These are phyloP conservation scores for Nephotettix cincticeps DNA, from an alignment of 1,140 invertebrate genomes.

Conservation along the genomic window DNA sequence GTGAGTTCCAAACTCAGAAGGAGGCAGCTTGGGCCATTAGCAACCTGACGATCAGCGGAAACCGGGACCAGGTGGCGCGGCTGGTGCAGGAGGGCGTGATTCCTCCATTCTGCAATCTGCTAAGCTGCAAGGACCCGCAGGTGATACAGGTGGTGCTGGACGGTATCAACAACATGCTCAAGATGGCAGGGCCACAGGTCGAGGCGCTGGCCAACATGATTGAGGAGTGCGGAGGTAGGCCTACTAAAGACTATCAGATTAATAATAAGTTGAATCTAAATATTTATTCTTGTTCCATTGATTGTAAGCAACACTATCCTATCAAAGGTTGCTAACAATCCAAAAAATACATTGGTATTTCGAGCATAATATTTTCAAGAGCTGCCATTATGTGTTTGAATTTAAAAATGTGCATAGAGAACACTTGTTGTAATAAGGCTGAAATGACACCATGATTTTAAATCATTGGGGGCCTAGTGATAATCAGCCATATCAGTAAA, in stretches of 20 bases:
- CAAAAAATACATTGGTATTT: too few relatives aligned
- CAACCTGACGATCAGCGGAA: slow-evolving; percentile 97
- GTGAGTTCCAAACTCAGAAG: slow-evolving; percentile 98
- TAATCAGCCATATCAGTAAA: too few relatives aligned
- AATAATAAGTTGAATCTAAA: neutral
- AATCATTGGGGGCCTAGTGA: too few relatives aligned
- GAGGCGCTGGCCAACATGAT: slow-evolving; percentile 82
- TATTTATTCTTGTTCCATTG: too few relatives aligned
- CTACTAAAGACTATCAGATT: neutral
- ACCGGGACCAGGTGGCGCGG: slow-evolving; percentile 82
- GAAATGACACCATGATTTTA: too few relatives aligned
- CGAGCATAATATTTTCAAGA: too few relatives aligned
- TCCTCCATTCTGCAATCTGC: slow-evolving; percentile 84
- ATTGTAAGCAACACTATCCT: too few relatives aligned
- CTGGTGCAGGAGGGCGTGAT: slow-evolving; percentile 89
- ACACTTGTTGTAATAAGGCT: too few relatives aligned
- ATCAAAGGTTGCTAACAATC: too few relatives aligned
- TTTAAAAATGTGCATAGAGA: too few relatives aligned
- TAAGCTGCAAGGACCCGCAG: slow-evolving; percentile 88
- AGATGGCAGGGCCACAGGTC: slow-evolving; percentile 73
- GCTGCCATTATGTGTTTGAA: too few relatives aligned
- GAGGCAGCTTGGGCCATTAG: slow-evolving; percentile 99
- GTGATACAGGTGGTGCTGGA: slow-evolving; percentile 89
- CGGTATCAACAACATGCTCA: slow-evolving; percentile 89
- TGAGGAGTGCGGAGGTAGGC: slow-evolving; percentile 82